These are phyloP conservation scores for Escarpia spicata DNA, from an alignment of 2,888 invertebrate genomes.

Conservation along the genomic window DNA sequence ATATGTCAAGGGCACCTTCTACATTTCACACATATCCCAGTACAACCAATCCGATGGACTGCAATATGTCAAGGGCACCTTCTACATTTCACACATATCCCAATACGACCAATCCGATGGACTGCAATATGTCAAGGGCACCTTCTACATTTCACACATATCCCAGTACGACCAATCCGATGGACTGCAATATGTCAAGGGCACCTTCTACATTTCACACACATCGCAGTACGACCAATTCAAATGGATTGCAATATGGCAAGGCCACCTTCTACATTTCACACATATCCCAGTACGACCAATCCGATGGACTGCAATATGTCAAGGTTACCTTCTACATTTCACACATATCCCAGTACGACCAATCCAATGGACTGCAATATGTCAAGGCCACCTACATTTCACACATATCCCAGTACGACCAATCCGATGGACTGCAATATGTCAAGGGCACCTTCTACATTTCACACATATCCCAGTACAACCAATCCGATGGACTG, in stretches of 20 bases:
- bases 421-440: conserved; percentile 74
- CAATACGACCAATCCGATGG: conserved; percentile 71
- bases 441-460: conserved; percentile 20
- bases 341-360: conserved; percentile 79
- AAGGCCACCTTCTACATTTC: conserved; percentile 63
- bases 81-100: conserved; percentile 78
- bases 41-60: conserved; percentile 75
- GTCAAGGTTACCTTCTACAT: background rate
- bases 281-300: conserved; percentile 77
- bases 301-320: conserved; percentile 74
- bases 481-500: conserved; percentile 74
- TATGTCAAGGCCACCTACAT: conserved; percentile 22
- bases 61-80: conserved; percentile 40
- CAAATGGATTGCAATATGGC: conserved; percentile 74
- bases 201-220: conserved; percentile 54
- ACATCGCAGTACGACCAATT: conserved; percentile 74
- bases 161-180: conserved; percentile 69
- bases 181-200: conserved; percentile 73
- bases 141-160: conserved; percentile 76
- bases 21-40: conserved; percentile 78
- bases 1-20: conserved; percentile 36
- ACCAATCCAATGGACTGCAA: conserved; percentile 74
- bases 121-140: conserved; percentile 68
- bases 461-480: conserved; percentile 79
- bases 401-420: conserved; percentile 79